Base-by-base conservation (phyloP, 1,140 invertebrate species). In the Drosophila virilis region DNA sequence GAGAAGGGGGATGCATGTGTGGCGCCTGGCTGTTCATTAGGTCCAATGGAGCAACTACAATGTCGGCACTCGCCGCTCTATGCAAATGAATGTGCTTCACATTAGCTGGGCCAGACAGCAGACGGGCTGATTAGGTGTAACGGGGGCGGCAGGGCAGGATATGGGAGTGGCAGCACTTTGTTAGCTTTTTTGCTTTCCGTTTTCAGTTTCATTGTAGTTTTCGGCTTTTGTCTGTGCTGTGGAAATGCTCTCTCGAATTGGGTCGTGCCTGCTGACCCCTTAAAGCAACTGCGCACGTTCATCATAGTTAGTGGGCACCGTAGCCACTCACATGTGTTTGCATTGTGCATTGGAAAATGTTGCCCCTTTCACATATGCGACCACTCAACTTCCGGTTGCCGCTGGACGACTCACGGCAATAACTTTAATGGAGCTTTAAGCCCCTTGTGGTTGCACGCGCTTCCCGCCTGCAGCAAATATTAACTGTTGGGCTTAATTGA, bases 401-500 rank as follows among this genome's bases (percentile, higher is more conserved):
- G 40, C n/a, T 10, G 10, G 12, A 54, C 15, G 17, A n/a, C 37
- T 43, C 51, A 43, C 13, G 57, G 46, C 71, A 74, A 57, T 55
- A 61, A 69, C 43, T 66, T 61, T 68, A 74, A 74, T 74, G 54
- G 71, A 50, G 60, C 52, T 70, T 84, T 77, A 70, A 80, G 77
- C 75, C 65, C 73, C 70, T 84, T 80, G 61, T 59, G 81, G 81
- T 66, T 73, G 65, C 77, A 33, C 8, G 40, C 9, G 7, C 33
- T 33, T 33, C 1, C 37, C 54, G 32, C 54, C 33, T 35, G 28
- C 59, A 71, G 77, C 66, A 12, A 28, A 74, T 67, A 78, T 72
- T 67, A 69, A 55, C 82, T 70, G 82, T 85, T 85, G 82, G 54
- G 78, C 75, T 50, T 85, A 81, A 81, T 81, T 81, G 85, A 45